Evolutionary conservation across 1,140 invertebrate genomes (phyloP).

Genomic region (Drusus annulatus): DNA sequence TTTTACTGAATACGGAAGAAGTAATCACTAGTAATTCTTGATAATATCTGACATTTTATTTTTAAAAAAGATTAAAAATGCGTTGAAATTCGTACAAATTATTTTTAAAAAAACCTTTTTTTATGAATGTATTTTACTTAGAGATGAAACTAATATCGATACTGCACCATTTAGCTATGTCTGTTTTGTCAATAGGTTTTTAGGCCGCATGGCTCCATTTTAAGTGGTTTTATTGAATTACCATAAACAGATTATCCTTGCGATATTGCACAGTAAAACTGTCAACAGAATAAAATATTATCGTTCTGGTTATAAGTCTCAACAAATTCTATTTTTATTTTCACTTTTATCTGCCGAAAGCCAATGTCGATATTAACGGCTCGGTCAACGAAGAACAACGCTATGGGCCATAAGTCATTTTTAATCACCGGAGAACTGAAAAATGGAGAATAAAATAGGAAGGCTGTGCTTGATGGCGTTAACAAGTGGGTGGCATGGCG

Average conservation of each 20-base stretch:
- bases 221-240: background rate
- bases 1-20: no score
- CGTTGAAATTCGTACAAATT: no score
- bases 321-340: background rate
- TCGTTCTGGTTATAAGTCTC: background rate
- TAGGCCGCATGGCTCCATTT: no score
- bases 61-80: no score
- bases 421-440: background rate
- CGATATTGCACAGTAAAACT: constrained; percentile 10
- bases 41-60: no score
- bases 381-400: background rate
- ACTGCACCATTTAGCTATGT: no score
- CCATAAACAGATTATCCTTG: background rate
- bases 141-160: no score
- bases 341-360: background rate
- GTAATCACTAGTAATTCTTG: no score
- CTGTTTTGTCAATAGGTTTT: no score
- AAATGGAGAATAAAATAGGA: background rate
- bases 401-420: background rate
- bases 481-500: no score
- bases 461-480: background rate
- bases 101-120: no score
- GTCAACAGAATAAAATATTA: constrained; percentile 2
- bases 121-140: no score
- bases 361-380: background rate